Conservation (phyloP, 2,113 vertebrate species). For the Hyperopisus bebe region DNA sequence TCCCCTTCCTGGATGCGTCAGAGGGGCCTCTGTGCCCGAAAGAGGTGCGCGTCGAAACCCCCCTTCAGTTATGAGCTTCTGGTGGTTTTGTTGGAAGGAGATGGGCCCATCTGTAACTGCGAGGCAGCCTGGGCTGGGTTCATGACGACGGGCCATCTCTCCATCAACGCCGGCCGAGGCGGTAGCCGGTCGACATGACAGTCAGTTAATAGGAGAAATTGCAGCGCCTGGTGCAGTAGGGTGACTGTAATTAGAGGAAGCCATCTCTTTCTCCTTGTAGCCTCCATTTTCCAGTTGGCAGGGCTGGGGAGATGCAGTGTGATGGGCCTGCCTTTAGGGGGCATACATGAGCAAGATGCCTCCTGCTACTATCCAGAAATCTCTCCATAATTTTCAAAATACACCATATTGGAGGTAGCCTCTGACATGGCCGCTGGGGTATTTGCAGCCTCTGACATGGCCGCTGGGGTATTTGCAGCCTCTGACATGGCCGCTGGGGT, state of each 20-base stretch:
- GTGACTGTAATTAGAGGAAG: constrained; percentile 9
- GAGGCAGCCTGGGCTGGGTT: background rate
- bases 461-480: background rate
- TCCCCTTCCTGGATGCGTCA: background rate
- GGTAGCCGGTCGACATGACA: constrained; percentile 48
- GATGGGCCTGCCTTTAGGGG: background rate
- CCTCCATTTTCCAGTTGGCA: background rate
- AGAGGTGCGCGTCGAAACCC: background rate
- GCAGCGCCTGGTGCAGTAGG: constrained; percentile 6
- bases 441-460: background rate
- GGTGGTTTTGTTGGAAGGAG: background rate
- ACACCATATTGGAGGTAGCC: background rate
- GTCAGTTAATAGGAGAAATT: constrained; percentile 39
- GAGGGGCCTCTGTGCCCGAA: background rate
- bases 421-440: background rate
- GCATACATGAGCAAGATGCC: background rate
- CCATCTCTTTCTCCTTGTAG: background rate
- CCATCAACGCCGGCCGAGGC: constrained; percentile 41
- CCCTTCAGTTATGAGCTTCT: background rate
- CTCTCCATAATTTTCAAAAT: background rate
- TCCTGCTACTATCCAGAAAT: background rate
- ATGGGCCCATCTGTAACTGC: background rate
- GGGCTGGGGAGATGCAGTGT: constrained; percentile 23
- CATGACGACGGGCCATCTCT: constrained; percentile 27
- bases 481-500: background rate